Evolutionary conservation across 2,888 invertebrate genomes (phyloP), one percentile per base, ranked within the genome.

Genomic region (Lutraria lutraria): DNA sequence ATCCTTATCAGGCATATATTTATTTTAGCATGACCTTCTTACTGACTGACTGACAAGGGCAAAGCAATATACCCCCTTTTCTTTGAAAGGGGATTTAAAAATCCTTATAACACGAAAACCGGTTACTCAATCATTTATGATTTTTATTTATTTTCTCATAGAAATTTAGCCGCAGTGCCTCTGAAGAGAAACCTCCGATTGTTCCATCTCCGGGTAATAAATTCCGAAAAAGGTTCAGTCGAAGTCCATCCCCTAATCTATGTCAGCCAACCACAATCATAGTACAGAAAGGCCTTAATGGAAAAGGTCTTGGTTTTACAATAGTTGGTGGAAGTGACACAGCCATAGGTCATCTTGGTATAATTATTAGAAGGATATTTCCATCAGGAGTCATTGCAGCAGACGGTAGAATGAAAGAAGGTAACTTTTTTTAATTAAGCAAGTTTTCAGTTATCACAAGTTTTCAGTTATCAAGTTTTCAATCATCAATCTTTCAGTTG

Each of bases 241-340:
- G 91, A 13, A 91, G 92, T 72, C 91, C 89, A 0, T 92, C 92
- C 21, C 91, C 92, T 6, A 85, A 82, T 31, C 86, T 81, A 34
- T 56, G 87, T 34, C 88, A 92, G 2, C 93, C 94, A 34, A 89
- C 93, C 82, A 93, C 93, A 13, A 90, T 95, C 19, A 97, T 97
- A 87, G 98, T 98, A 96, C 98, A 98, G 97, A 98, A 98, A 97
- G 98, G 98, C 53, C 97, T 97, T 10, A 98, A 98, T 53, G 98
- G 98, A 95, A 98, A 98, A 96, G 98, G 98, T 87, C 97, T 98
- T 84, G 98, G 98, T 63, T 98, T 99, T 96, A 98, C 98, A 96
- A 98, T 98, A 94, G 98, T 98, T 54, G 99, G 98, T 85, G 99
- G 98, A 81, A 97, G 98, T 83, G 98, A 98, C 97, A 98, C 98